Base-by-base conservation (phyloP, 2,113 vertebrate genomes). In the Zingel zingel region DNA sequence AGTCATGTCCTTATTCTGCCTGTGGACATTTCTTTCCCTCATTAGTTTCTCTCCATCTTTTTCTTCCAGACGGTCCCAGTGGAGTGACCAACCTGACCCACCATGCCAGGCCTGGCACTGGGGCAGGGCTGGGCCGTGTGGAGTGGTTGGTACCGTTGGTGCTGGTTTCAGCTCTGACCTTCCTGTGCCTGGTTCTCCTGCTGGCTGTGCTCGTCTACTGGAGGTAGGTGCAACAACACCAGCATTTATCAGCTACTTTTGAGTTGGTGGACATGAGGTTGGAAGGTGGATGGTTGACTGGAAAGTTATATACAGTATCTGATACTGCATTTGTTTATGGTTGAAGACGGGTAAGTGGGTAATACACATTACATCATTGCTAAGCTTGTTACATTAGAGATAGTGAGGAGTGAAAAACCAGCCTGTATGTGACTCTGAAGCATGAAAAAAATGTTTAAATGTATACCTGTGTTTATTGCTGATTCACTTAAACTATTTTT, bases 61-160 rank as follows among this genome's bases (percentile, higher is more conserved):
- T 36, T 88, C 54, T 80, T 65, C 7, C 68, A 92, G 89, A 88
- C 3, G 45, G 2, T 14, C 71, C 79, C 9, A 70, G 93, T 87
- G 95, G 91, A 43, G 93, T 90, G 79, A 96, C 96, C 86, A 96
- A 96, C 81, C 95, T 97, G 95, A 94, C 94, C 54, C 58, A 43
- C 63, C 85, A 83, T n/a, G 21, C 94, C 87, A 7, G 94, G 93
- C 77, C 84, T 16, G 25, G 74, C 70, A 45, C 94, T 93, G 70
- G 93, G 86, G 65, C 87, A 0, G 68, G 81, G 1, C 72, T 95
- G 9, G 96, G 94, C 82, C 96, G 94, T 89, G 96, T 97, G 96
- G 97, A 97, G 88, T 98, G 97, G 97, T 96, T 98, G 88, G 95
- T 97, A 81, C 97, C 97, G 3, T 93, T 99, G 91, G 95, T 96